Evolutionary conservation across 1,140 invertebrate species (phyloP).

Genomic region (Megathymus violae): DNA sequence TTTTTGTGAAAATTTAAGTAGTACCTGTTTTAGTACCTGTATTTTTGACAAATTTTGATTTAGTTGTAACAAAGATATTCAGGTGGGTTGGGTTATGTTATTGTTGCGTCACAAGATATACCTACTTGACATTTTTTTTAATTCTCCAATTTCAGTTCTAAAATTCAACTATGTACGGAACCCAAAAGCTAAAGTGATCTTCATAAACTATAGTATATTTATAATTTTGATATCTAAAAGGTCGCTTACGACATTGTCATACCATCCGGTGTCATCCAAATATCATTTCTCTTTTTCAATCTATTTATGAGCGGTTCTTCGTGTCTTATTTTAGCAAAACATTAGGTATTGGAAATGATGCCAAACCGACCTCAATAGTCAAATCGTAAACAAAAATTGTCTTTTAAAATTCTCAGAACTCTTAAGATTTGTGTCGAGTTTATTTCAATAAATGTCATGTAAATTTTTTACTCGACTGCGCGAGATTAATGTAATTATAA

Average conservation of each 20-base stretch:
- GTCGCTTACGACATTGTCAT: conserved; percentile 23
- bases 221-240: conserved; percentile 12
- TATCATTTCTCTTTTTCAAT: conserved; percentile 55
- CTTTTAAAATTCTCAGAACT: conserved; percentile 38
- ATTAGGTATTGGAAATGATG: conserved; percentile 44
- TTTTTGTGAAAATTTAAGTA: too few species aligned
- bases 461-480: not conserved
- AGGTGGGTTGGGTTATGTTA: too few species aligned
- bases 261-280: conserved; percentile 41
- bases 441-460: conserved; percentile 25
- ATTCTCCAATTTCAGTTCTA: too few species aligned
- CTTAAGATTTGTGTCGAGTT: conserved; percentile 21
- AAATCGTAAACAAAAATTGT: conserved; percentile 37
- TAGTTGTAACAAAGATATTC: too few species aligned
- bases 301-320: conserved; percentile 50
- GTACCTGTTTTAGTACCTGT: too few species aligned
- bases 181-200: conserved; percentile 3
- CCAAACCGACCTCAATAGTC: conserved; percentile 57
- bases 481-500: too few species aligned
- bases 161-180: too few species aligned
- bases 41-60: too few species aligned
- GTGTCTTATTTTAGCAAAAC: conserved; percentile 48
- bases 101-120: too few species aligned
- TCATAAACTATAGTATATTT: conserved; percentile 14
- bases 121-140: too few species aligned